Conservation (phyloP, 2,888 invertebrate species). For the Melieria picta region DNA sequence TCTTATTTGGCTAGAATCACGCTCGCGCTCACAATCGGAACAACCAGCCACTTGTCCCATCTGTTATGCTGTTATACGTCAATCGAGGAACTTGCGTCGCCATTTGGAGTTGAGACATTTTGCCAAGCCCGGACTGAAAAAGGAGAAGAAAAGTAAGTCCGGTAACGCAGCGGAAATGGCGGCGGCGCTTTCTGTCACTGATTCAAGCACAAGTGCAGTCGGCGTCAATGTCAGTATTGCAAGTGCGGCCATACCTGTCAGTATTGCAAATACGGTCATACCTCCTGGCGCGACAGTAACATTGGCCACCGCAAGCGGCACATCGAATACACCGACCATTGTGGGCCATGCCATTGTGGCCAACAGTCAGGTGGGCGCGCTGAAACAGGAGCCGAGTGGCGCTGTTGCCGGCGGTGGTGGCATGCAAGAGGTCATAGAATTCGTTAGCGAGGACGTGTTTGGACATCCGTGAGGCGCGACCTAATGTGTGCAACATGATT, state of each 20-base stretch:
- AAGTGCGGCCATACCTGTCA: slow-evolving; percentile 32
- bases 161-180: slow-evolving; percentile 48
- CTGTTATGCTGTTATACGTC: slow-evolving; percentile 71
- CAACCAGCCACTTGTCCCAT: slow-evolving; percentile 72
- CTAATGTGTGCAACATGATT: neutral
- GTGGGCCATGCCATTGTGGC: slow-evolving; percentile 40
- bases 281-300: slow-evolving; percentile 40
- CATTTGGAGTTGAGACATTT: slow-evolving; percentile 68
- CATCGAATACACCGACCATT: slow-evolving; percentile 44
- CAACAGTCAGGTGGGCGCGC: slow-evolving; percentile 39
- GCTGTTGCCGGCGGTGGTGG: slow-evolving; percentile 26
- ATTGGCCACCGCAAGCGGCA: slow-evolving; percentile 43
- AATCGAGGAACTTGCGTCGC: slow-evolving; percentile 71
- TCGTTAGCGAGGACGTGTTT: slow-evolving; percentile 58
- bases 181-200: slow-evolving; percentile 32
- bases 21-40: slow-evolving; percentile 71
- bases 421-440: slow-evolving; percentile 59
- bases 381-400: slow-evolving; percentile 42
- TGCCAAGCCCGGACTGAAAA: slow-evolving; percentile 66
- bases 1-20: slow-evolving; percentile 60
- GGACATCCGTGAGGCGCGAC: neutral
- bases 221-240: slow-evolving; percentile 40
- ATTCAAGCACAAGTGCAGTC: slow-evolving; percentile 35
- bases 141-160: slow-evolving; percentile 65
- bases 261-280: neutral